A percentile compares a stretch with the other conserved stretches of the same genome.
Evolutionary conservation across 2,797 vertebrate genomes (phyloP).

Genomic region (Ispidina lecontei): DNA sequence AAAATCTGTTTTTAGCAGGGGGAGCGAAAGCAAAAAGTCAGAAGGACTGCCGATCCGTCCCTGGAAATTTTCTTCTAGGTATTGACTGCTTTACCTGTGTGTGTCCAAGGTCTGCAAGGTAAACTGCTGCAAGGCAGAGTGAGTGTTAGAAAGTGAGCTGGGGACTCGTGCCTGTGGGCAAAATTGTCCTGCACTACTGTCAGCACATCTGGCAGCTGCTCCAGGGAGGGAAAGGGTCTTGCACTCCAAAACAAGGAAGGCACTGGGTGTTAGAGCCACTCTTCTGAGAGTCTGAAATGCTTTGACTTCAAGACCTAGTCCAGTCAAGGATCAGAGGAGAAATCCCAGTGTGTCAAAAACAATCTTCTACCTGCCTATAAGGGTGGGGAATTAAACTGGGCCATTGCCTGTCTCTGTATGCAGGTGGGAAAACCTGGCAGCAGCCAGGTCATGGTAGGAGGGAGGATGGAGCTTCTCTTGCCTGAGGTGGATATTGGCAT

Average conservation of each 20-base stretch:
- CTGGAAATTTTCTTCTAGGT: neutral
- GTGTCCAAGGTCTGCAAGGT: neutral
- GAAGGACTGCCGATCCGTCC: neutral
- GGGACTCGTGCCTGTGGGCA: accelerated
- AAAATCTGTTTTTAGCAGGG: neutral
- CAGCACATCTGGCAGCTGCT: neutral
- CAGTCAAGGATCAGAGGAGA: neutral
- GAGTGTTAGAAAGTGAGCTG: neutral
- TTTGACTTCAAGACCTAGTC: neutral
- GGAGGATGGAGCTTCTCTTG: neutral
- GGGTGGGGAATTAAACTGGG: neutral
- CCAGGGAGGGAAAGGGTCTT: neutral
- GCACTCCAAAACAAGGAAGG: neutral
- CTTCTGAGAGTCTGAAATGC: neutral
- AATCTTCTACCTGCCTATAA: accelerated
- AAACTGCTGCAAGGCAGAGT: neutral
- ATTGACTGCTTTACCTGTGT: accelerated
- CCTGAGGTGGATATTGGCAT: neutral
- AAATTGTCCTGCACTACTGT: neutral
- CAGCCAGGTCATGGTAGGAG: accelerated
- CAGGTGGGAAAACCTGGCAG: neutral
- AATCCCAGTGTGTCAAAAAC: neutral
- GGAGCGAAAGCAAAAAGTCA: neutral
- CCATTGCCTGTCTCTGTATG: neutral
- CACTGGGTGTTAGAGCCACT: neutral